phyloP scores from a whole-genome alignment of 1,140 invertebrate species.

The Leptopilina clavipes region DNA sequence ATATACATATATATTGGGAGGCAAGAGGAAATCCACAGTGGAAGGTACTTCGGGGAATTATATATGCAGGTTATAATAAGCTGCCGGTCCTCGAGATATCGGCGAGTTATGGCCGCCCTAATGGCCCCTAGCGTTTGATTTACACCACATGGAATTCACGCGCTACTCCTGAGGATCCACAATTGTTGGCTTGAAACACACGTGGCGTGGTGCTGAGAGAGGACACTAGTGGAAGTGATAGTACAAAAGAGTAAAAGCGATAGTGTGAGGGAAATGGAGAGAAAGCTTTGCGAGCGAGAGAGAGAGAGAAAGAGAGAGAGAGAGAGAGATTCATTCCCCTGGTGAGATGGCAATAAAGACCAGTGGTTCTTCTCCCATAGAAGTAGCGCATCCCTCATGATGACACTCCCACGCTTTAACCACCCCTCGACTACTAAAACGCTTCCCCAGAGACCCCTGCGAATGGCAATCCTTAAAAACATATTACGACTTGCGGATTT shows the following conservation, averaged over 20 bases:
- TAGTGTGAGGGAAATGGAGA: constrained; percentile 24
- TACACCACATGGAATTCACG: constrained; percentile 66
- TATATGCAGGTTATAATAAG: constrained; percentile 74
- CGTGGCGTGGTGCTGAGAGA: not conserved
- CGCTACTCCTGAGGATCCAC: constrained; percentile 34
- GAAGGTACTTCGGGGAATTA: constrained; percentile 69
- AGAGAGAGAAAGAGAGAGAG: not conserved
- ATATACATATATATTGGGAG: not conserved
- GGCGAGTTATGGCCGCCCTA: constrained; percentile 72
- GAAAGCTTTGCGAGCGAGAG: not conserved
- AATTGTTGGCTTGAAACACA: not conserved
- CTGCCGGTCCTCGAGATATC: constrained; percentile 74
- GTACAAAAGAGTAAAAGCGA: constrained; percentile 9
- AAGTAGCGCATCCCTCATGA: constrained; percentile 57
- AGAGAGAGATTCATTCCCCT: constrained; percentile 41
- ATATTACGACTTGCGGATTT: constrained; percentile 58
- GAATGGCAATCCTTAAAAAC: constrained; percentile 57
- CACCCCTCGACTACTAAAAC: constrained; percentile 12
- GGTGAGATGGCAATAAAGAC: constrained; percentile 55
- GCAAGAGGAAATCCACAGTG: not conserved
- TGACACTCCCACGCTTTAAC: constrained; percentile 50
- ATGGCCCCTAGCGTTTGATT: constrained; percentile 73
- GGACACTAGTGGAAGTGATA: not conserved
- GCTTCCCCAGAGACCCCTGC: constrained; percentile 36
- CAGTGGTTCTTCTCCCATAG: constrained; percentile 43